Evolutionary conservation across 2,888 invertebrate genomes (phyloP).

Genomic region (Frankliniella intonsa): DNA sequence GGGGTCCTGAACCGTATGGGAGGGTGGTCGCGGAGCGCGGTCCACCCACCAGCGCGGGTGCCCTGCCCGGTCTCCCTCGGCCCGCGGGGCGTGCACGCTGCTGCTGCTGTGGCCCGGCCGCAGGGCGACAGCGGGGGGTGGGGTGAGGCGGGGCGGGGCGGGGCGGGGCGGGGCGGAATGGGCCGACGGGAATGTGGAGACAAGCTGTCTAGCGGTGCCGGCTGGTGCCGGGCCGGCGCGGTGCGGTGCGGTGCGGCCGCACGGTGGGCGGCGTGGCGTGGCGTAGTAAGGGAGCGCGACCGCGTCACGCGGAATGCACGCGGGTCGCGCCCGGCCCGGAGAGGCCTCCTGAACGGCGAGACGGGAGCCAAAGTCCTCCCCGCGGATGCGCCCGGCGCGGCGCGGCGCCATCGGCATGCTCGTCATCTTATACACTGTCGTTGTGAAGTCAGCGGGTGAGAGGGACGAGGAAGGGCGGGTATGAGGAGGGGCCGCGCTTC

Average conservation of each 20-base stretch:
- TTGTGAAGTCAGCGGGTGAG: background rate
- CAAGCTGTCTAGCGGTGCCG: conserved; percentile 18
- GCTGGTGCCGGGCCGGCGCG: background rate
- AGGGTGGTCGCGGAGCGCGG: background rate
- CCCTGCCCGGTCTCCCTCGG: no score
- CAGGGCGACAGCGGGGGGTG: background rate
- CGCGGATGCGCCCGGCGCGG: no score
- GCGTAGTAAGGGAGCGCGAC: background rate
- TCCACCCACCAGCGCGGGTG: no score
- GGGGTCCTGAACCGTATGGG: background rate
- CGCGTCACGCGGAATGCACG: no score
- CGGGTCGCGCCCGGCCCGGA: no score
- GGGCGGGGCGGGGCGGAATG: background rate
- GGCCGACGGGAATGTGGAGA: conserved; percentile 12
- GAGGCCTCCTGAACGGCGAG: no score
- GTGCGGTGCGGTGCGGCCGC: background rate
- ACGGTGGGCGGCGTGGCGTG: background rate
- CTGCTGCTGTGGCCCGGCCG: background rate
- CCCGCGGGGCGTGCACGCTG: background rate
- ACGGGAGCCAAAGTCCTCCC: no score
- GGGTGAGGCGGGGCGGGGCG: background rate
- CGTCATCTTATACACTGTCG: background rate
- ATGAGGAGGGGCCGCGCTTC: background rate
- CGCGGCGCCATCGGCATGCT: no score
- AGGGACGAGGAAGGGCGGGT: background rate